phyloP scores from a whole-genome alignment of 2,113 vertebrate species.

The Percopsis transmontana region DNA sequence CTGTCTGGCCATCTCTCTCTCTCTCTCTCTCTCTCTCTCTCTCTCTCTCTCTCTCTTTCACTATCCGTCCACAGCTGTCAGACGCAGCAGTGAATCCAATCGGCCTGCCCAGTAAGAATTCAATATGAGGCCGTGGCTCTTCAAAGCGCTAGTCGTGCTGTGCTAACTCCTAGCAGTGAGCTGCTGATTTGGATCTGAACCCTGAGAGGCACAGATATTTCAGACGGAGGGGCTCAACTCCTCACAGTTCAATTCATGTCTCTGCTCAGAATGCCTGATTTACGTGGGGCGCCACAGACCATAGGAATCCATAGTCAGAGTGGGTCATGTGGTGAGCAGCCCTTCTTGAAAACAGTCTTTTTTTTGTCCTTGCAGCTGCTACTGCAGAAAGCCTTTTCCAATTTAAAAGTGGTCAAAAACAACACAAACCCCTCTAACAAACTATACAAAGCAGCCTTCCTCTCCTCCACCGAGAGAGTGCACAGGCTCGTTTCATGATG shows the following conservation, averaged over 20 bases:
- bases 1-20: neutral
- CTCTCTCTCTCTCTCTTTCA: neutral
- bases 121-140: constrained; percentile 24
- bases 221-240: constrained; percentile 18
- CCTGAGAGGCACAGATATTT: constrained; percentile 1
- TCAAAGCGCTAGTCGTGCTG: constrained; percentile 25
- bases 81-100: constrained; percentile 38
- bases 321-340: neutral
- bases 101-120: constrained; percentile 46
- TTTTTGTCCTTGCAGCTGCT: neutral
- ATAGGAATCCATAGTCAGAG: neutral
- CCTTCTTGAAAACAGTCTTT: too few species aligned
- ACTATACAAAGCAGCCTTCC: too few species aligned
- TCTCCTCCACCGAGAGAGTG: too few species aligned
- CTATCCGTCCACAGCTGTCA: constrained; percentile 32
- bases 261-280: constrained; percentile 35
- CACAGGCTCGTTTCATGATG: too few species aligned
- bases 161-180: constrained; percentile 24
- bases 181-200: constrained; percentile 50
- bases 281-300: neutral
- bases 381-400: neutral
- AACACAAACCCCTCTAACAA: too few species aligned
- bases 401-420: too few species aligned
- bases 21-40: neutral
- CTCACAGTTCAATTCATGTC: constrained; percentile 33